Evolutionary conservation across 1,140 invertebrate genomes (phyloP).

Genomic region (Polypedilum pembai): DNA sequence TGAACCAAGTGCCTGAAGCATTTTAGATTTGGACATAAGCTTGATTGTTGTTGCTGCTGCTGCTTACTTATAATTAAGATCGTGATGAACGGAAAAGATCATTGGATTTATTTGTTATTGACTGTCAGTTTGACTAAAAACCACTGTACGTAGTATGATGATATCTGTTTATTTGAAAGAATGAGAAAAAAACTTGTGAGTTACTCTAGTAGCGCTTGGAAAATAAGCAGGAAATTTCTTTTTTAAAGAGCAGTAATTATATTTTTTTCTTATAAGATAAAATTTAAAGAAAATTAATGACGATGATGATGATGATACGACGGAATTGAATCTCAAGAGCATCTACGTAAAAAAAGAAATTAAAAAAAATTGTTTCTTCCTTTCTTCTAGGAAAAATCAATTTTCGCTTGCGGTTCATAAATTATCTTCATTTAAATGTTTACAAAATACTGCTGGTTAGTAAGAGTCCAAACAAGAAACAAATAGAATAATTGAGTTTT

Average conservation of each 20-base stretch:
- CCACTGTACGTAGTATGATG: too few species aligned
- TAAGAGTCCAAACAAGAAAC: too few species aligned
- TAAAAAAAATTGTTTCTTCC: not conserved
- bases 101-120: not conserved
- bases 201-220: too few species aligned
- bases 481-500: too few species aligned
- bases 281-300: not conserved
- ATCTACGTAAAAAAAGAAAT: not conserved
- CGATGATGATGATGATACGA: not conserved
- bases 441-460: too few species aligned
- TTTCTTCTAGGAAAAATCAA: not conserved
- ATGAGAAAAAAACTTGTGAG: too few species aligned
- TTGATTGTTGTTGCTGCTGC: not conserved
- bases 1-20: constrained; percentile 11
- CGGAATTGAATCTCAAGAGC: not conserved
- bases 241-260: too few species aligned
- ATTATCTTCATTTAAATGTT: not conserved
- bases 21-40: not conserved
- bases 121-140: not conserved
- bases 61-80: constrained; percentile 21
- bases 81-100: constrained; percentile 23
- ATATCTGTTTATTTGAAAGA: too few species aligned
- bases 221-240: too few species aligned
- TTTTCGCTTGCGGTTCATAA: not conserved
- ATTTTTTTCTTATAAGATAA: not conserved